phyloP scores from a whole-genome alignment of 92 coral and sea anemone genomes.

The Chrysogorgia sp. region DNA sequence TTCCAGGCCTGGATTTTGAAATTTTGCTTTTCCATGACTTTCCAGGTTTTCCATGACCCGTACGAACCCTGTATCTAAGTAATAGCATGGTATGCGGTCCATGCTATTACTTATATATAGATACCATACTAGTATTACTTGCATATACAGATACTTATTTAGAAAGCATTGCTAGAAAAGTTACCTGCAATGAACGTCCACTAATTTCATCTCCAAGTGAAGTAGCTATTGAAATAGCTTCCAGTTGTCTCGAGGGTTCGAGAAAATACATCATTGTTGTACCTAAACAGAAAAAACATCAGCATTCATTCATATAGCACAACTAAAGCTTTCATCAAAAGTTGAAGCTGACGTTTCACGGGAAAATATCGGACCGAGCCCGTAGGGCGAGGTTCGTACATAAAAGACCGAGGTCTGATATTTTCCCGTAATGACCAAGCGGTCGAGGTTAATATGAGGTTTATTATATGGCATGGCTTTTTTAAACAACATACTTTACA shows the following conservation, averaged over 20 bases:
- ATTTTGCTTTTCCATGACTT: conserved; percentile 11
- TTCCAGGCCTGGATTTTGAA: not conserved
- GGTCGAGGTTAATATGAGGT: too few relatives aligned
- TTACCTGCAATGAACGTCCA: conserved; percentile 89
- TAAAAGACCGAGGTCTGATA: too few relatives aligned
- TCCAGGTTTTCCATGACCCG: conserved; percentile 50
- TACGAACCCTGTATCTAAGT: conserved; percentile 34
- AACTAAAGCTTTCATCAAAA: not conserved
- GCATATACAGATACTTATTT: too few relatives aligned
- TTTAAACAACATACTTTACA: too few relatives aligned
- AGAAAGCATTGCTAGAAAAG: not conserved
- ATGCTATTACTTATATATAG: not conserved
- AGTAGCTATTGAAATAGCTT: conserved; percentile 79
- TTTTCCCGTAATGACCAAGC: too few relatives aligned
- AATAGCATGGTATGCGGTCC: too few relatives aligned
- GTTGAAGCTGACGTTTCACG: too few relatives aligned
- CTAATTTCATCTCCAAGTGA: conserved; percentile 73
- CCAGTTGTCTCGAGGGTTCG: conserved; percentile 71
- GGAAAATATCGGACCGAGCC: too few relatives aligned
- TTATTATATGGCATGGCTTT: too few relatives aligned
- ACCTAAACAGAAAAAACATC: conserved; percentile 54
- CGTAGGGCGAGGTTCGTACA: too few relatives aligned
- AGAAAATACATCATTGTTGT: conserved; percentile 79
- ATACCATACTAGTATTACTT: not conserved
- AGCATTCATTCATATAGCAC: not conserved